Base-by-base conservation (phyloP, 1,140 invertebrate genomes). In the Eurosta solidaginis region DNA sequence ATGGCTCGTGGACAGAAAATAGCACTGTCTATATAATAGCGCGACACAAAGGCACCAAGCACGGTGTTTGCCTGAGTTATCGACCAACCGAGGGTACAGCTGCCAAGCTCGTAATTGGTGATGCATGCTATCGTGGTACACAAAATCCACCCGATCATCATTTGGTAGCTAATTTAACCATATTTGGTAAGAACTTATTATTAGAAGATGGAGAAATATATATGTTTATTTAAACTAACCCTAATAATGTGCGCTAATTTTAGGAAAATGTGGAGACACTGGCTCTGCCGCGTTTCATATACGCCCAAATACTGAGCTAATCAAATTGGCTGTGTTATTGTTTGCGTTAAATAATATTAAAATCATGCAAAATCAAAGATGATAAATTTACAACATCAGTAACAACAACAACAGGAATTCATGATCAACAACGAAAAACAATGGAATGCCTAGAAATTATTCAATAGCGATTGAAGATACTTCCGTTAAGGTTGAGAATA, bases 1-100 rank as follows among this genome's bases (percentile, higher is more conserved):
- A 96, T 84, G 95, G 94, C 79, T 91, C 91, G 79, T 96, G 94
- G 94, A 89, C 90, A 50, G 93, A 93, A 82, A 92, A 91, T 77
- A 90, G 90, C 40, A 92, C 92, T 9, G 92, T 93, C 80, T 95
- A 92, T 87, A 90, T 96, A 80, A 93, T 96, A 80, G 93, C 94
- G 17, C 91, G 92, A 33, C 92, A 92, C 73, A 86, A 92, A 76
- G 90, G 90, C 78, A 88, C 86, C 29, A 89, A 85, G 78, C 87
- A 88, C 50, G 86, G 84, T 29, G 86, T 88, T n/a, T 88, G 87
- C 50, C 82, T 88, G n/a, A 88, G 81, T 40, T 88, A 88, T 79
- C 74, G 82, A 45, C 84, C 84, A 20, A 83, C 83, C 17, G 87
- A 88, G 75, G 82, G 82, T 29, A 85, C 79, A 14, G 74, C 83